Percentiles rank a stretch among this genome's conserved stretches.
Evolutionary conservation across 1,140 invertebrate species (phyloP).

Genomic region (Bombus picipes): DNA sequence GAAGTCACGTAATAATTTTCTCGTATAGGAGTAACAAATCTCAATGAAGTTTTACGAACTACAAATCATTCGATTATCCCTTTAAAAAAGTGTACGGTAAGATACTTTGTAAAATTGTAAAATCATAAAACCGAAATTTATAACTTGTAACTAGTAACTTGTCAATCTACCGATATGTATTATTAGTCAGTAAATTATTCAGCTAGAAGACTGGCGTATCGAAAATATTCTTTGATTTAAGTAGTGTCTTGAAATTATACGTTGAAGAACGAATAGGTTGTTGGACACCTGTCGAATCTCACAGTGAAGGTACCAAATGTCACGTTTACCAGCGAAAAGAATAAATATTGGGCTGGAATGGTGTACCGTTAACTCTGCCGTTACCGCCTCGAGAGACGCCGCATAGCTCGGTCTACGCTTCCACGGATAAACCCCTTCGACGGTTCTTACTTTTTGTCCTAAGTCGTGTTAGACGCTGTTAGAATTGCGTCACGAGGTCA

Average conservation of each 20-base stretch:
- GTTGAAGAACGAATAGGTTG: neutral
- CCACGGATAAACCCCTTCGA: slow-evolving; percentile 56
- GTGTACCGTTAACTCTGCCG: slow-evolving; percentile 81
- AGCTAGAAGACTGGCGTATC: neutral
- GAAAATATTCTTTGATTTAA: neutral
- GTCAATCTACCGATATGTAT: neutral
- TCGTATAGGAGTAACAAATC: too few species aligned
- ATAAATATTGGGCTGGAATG: slow-evolving; percentile 81
- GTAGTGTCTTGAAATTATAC: neutral
- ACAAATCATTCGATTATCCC: neutral
- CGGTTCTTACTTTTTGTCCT: slow-evolving; percentile 59
- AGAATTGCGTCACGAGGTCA: slow-evolving; percentile 38
- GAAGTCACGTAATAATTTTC: neutral
- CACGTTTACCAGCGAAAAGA: slow-evolving; percentile 73
- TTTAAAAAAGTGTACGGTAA: neutral
- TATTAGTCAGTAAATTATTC: neutral
- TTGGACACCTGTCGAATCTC: slow-evolving; percentile 38
- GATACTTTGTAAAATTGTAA: neutral
- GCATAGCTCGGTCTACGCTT: slow-evolving; percentile 60
- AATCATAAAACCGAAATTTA: neutral
- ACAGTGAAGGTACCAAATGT: slow-evolving; percentile 36
- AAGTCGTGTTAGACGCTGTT: slow-evolving; percentile 22
- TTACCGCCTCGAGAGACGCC: slow-evolving; percentile 80
- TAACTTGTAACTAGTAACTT: neutral
- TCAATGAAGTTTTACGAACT: neutral